Evolutionary conservation across 2,113 vertebrate species (phyloP).

Genomic region (Macaca mulatta): DNA sequence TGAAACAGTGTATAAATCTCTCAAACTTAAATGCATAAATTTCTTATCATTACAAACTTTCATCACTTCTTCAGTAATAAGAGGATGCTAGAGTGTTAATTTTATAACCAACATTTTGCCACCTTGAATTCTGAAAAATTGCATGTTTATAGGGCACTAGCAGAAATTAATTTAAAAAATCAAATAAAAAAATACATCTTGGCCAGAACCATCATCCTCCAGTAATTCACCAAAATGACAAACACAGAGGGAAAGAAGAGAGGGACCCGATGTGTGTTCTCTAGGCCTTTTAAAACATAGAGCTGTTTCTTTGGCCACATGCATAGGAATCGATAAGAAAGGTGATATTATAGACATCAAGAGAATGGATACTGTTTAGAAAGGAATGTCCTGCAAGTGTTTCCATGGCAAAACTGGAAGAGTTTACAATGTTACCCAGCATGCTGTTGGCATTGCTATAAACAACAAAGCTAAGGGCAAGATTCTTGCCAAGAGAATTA

Average conservation of each 20-base stretch:
- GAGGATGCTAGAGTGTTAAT: neutral
- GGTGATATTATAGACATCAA: neutral
- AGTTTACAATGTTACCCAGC: too few species aligned
- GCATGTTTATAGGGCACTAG: neutral
- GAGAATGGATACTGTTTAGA: neutral
- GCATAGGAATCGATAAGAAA: neutral
- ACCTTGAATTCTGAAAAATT: neutral
- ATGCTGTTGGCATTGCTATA: too few species aligned
- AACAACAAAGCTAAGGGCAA: too few species aligned
- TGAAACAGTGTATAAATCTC: neutral
- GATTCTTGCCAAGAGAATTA: too few species aligned
- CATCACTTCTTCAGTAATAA: neutral
- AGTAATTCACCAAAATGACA: neutral
- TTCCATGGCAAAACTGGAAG: too few species aligned
- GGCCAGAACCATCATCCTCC: neutral
- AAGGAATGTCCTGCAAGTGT: neutral
- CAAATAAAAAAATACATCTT: neutral
- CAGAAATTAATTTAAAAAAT: neutral
- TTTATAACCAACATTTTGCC: neutral
- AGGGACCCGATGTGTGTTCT: neutral
- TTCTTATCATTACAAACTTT: slow-evolving; percentile 5
- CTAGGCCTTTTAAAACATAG: neutral
- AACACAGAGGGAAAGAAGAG: neutral
- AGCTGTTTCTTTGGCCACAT: neutral
- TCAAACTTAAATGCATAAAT: neutral